Evolutionary conservation across 2,888 invertebrate species (phyloP).

Genomic region (Danaus chrysippus): DNA sequence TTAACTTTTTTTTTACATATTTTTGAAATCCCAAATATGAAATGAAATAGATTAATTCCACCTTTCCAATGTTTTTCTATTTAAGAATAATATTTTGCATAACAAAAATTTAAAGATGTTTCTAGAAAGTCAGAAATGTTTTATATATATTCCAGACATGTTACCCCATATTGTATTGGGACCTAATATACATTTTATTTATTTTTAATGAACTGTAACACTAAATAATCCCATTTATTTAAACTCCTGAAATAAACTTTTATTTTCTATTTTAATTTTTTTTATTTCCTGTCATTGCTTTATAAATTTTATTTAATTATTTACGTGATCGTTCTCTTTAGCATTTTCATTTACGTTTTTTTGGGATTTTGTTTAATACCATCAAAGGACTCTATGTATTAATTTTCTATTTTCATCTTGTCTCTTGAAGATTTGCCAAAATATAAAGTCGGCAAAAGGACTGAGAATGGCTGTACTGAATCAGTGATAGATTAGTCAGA

Average conservation of each 20-base stretch:
- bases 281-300: slow-evolving; percentile 28
- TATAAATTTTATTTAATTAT: slow-evolving; percentile 10
- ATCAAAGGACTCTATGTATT: not conserved
- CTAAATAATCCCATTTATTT: slow-evolving; percentile 59
- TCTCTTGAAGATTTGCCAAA: slow-evolving; percentile 42
- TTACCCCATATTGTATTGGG: not conserved
- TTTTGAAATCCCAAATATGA: too few relatives aligned
- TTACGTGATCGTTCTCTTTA: not conserved
- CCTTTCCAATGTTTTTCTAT: not conserved
- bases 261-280: slow-evolving; percentile 56
- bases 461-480: slow-evolving; percentile 61
- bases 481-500: slow-evolving; percentile 26
- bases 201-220: slow-evolving; percentile 42
- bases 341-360: too few relatives aligned
- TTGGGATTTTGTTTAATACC: too few relatives aligned
- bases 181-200: slow-evolving; percentile 18
- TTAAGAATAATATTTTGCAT: not conserved
- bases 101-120: not conserved
- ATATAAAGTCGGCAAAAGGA: slow-evolving; percentile 46
- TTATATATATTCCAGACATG: not conserved
- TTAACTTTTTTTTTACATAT: slow-evolving; percentile 19
- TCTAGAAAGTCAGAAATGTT: not conserved
- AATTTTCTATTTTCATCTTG: slow-evolving; percentile 16
- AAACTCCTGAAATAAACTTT: slow-evolving; percentile 64
- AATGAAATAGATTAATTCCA: too few relatives aligned